Evolutionary conservation across 2,888 invertebrate species (phyloP).

Genomic region (Hemithea aestivaria): DNA sequence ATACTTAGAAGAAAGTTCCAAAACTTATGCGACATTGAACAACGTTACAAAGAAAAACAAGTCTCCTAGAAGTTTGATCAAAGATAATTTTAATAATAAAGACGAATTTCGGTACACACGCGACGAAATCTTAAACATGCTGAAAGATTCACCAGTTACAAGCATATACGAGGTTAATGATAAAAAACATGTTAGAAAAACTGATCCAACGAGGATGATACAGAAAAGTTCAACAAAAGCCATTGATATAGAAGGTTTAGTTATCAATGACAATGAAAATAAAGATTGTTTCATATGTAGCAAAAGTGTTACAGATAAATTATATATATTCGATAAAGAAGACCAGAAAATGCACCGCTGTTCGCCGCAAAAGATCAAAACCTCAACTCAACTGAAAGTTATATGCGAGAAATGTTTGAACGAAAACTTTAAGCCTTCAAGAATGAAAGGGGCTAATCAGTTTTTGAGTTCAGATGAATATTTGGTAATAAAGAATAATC

Average conservation of each 20-base stretch:
- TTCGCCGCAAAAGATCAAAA: constrained; percentile 58
- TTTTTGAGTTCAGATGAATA: constrained; percentile 60
- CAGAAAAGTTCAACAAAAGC: constrained; percentile 50
- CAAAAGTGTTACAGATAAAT: constrained; percentile 58
- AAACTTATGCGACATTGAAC: constrained; percentile 52
- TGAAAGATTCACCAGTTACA: constrained; percentile 67
- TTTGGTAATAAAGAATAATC: constrained; percentile 67
- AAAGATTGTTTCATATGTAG: constrained; percentile 64
- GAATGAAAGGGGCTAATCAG: constrained; percentile 59
- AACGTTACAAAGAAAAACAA: constrained; percentile 47
- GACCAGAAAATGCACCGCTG: constrained; percentile 63
- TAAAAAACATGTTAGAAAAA: constrained; percentile 61
- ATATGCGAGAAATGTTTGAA: constrained; percentile 61
- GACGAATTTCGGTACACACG: constrained; percentile 54
- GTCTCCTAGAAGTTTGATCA: constrained; percentile 52
- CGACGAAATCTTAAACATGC: constrained; percentile 67
- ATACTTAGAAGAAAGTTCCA: constrained; percentile 52
- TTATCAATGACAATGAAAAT: constrained; percentile 49
- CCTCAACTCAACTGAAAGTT: constrained; percentile 57
- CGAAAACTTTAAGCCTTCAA: constrained; percentile 55
- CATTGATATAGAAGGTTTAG: constrained; percentile 48
- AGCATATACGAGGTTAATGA: constrained; percentile 55
- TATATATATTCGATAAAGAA: constrained; percentile 68
- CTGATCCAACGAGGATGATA: constrained; percentile 57
- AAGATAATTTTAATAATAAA: constrained; percentile 43